Base-by-base conservation (phyloP, 1,140 invertebrate species). In the Procambarus clarkii region DNA sequence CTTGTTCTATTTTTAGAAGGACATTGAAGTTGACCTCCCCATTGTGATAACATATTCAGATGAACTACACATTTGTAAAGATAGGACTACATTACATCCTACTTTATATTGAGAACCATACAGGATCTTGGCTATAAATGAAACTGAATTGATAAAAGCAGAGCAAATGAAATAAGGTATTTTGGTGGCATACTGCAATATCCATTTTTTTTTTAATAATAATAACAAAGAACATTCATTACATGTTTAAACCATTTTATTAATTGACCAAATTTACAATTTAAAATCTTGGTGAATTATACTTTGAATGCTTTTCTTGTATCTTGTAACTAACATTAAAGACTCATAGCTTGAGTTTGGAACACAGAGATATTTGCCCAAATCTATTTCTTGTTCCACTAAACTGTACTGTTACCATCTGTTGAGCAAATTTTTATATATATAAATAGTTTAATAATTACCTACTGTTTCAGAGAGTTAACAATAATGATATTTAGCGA, bases 1-100 rank as follows among this genome's bases (percentile, higher is more conserved):
- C 69, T 89, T 89, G 71, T 58, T 76, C 54, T 69, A 9, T 45
- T 87, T 54, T 78, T 76, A 13, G 15, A 58, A 60, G 34, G 48
- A 78, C 64, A 79, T 71, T 89, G 87, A 89, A 89, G 87, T 71
- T 82, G 87, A 89, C 87, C 60, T 88, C 64, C 87, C 71, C 76
- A 86, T 71, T 48, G 34, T 86, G 85, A 78, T 77, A 58, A 74
- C 34, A 76, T 82, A 82, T 46, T 89, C 58, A 82, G 48, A 48
- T 54, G 80, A 45, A 79, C 58, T 71, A 58, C n/a, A 48, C 48
- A 58, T 46, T 86, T 54, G 8, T 48, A 21, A 86, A 34, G 46
- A 71, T 74, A 54, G 45, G 50, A 81, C 79, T 58, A 54, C 21
- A 54, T 54, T n/a, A 34, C 24, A 81, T 54, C 48, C 64, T 46